Percentiles rank a stretch among this genome's conserved stretches.
Evolutionary conservation across 2,797 vertebrate genomes (phyloP).

Genomic region (Arctocebus calabarensis): DNA sequence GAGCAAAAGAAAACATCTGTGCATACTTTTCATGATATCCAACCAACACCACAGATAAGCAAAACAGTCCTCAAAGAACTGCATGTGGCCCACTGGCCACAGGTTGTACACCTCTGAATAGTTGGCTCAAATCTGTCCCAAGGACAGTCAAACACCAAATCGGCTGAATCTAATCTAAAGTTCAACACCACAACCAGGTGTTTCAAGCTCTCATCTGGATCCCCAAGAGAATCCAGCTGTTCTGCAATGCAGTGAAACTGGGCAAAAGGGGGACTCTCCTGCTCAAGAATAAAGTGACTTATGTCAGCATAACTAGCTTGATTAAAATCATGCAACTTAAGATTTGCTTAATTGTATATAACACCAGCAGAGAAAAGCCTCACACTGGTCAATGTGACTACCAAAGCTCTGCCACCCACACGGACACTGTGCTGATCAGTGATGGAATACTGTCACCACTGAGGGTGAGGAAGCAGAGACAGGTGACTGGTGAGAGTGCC

Average conservation of each 20-base stretch:
- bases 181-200: neutral
- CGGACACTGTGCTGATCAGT: neutral
- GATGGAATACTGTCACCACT: neutral
- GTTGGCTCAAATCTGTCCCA: neutral
- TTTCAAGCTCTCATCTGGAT: neutral
- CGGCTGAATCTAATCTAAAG: neutral
- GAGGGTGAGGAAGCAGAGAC: neutral
- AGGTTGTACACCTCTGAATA: neutral
- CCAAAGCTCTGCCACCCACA: neutral
- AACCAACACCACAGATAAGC: no score
- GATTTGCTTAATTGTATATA: neutral
- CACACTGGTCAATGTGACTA: neutral
- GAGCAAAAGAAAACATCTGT: no score
- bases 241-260: neutral
- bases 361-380: neutral
- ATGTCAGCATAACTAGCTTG: neutral
- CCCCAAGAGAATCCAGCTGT: neutral
- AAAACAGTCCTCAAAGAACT: no score
- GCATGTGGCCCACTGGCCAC: no score
- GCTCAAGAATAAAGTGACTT: neutral
- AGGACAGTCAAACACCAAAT: neutral
- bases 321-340: neutral
- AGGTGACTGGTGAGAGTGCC: neutral
- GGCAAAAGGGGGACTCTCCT: neutral
- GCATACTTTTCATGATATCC: no score